Evolutionary conservation across 2,113 vertebrate genomes (phyloP), one percentile per base, ranked within the genome.

Genomic region (Siniperca chuatsi): DNA sequence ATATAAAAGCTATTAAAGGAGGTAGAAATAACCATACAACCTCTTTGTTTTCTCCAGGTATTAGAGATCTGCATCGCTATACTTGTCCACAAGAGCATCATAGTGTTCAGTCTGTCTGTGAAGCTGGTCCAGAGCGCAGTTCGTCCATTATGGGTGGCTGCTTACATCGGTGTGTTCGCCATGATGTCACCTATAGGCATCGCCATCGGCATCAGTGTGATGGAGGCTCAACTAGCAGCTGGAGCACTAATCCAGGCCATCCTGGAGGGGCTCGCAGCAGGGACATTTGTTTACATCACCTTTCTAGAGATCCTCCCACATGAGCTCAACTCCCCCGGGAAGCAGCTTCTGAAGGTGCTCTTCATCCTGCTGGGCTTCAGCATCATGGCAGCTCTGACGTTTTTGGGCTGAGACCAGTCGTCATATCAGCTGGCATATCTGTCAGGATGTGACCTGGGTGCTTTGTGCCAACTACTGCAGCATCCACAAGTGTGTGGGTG

Each of bases 221-320:
- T 95, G 73, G 93, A 95, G 81, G 95, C 95, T 0, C 75, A 90
- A 44, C 71, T 96, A 0, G 52, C 89, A 8, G 67, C 90, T 0
- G 92, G 94, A 0, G 90, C 92, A 0, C 89, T 98, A n/a, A 94
- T 96, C 29, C 97, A 97, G 92, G 95, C 95, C 2, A 16, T 97
- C 52, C 91, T 98, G 85, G 96, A 97, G 89, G 97, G 97, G 3
- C 89, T 98, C 37, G 95, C 97, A 0, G 96, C 97, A 0, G 97
- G 97, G 4, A 98, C 97, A 0, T 98, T 98, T 62, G 48, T 98
- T 9, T 98, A 97, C 81, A 97, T 98, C 92, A 98, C 97, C 85
- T 98, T 98, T 79, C 69, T 98, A 76, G 97, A 98, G 93, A 97
- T 98, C 90, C 94, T 98, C 44, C 97, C 97, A 1, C 96, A 96